Percentiles rank a stretch among this genome's conserved stretches.
Evolutionary conservation across 2,888 invertebrate species (phyloP).

Genomic region (Dioctria rufipes): DNA sequence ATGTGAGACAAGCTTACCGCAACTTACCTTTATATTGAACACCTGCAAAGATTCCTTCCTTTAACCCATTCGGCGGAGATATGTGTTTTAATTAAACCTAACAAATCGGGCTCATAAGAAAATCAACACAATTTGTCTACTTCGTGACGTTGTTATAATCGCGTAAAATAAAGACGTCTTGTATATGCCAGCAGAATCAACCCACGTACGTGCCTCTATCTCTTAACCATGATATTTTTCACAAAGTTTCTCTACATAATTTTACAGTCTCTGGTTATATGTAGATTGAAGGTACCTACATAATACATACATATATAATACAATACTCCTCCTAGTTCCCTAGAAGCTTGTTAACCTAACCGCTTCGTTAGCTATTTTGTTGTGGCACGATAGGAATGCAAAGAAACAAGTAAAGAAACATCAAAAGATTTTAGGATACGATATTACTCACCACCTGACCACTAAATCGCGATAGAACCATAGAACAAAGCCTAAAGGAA

Average conservation of each 20-base stretch:
- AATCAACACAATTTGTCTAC: slow-evolving; percentile 40
- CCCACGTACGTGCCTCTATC: slow-evolving; percentile 13
- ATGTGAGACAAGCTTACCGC: too few relatives aligned
- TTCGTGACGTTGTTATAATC: slow-evolving; percentile 31
- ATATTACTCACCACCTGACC: too few relatives aligned
- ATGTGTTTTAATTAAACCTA: slow-evolving; percentile 15
- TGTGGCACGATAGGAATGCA: neutral
- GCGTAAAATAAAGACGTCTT: slow-evolving; percentile 27
- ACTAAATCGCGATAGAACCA: too few relatives aligned
- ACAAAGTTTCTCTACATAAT: neutral
- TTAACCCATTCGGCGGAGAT: too few relatives aligned
- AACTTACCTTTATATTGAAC: too few relatives aligned
- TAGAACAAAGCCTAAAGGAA: too few relatives aligned
- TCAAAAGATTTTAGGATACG: too few relatives aligned
- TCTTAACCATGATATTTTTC: neutral
- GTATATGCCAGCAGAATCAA: neutral
- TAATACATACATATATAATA: too few relatives aligned
- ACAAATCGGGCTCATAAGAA: slow-evolving; percentile 27
- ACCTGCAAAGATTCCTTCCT: too few relatives aligned
- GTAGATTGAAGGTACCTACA: neutral
- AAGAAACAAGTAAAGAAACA: too few relatives aligned
- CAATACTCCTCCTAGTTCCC: too few relatives aligned
- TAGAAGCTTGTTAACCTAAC: neutral
- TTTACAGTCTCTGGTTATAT: neutral
- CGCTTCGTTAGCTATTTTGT: neutral